Evolutionary conservation across 1,140 invertebrate genomes (phyloP).

Genomic region (Magallana gigas): DNA sequence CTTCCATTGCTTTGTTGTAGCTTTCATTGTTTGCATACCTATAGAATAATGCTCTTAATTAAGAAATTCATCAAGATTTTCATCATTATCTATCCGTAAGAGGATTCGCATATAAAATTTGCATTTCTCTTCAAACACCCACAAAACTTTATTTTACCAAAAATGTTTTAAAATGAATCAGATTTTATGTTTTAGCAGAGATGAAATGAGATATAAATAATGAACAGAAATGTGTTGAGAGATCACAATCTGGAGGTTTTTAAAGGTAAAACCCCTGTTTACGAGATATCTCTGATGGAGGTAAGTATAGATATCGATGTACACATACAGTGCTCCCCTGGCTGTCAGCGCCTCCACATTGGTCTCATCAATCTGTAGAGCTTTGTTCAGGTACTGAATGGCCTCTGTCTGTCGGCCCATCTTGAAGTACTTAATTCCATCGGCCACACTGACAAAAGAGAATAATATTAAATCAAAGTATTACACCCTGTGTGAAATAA

Average conservation of each 20-base stretch:
- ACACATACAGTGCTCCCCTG: conserved; percentile 88
- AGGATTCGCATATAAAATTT: no score
- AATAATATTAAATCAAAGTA: no score
- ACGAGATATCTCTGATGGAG: no score
- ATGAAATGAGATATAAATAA: no score
- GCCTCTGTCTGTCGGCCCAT: conserved; percentile 93
- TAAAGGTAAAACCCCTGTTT: no score
- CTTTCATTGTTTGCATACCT: conserved; percentile 95
- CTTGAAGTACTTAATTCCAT: conserved; percentile 96
- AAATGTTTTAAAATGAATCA: no score
- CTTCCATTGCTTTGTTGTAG: conserved; percentile 95
- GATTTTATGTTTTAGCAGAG: no score
- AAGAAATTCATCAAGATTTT: neutral
- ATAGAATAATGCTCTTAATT: neutral
- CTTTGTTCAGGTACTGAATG: conserved; percentile 96
- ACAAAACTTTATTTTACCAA: no score
- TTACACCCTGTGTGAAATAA: no score
- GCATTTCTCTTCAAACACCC: no score
- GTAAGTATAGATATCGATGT: no score
- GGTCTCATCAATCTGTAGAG: conserved; percentile 92
- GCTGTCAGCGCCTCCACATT: conserved; percentile 97
- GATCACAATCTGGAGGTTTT: conserved; percentile 57
- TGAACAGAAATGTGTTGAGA: neutral
- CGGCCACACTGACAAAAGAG: conserved; percentile 77
- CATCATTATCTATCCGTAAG: no score